phyloP scores from a whole-genome alignment of 23 tunicate genomes.

The Trididemnum nubilum region DNA sequence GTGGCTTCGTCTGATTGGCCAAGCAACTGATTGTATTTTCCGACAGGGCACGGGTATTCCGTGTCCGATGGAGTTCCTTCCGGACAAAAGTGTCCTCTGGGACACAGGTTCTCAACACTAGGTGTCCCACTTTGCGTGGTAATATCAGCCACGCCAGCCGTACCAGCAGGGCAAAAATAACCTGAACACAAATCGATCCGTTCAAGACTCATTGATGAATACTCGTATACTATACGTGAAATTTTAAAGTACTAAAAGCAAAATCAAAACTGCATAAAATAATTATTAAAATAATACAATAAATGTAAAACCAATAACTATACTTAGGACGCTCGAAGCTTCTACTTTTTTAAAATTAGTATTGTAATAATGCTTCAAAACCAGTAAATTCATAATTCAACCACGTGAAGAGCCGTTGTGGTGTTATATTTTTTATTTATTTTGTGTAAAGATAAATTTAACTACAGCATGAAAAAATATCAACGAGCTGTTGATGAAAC shows the following conservation, averaged over 20 bases:
- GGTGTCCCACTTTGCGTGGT: slow-evolving; percentile 31
- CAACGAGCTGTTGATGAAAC: too few species aligned
- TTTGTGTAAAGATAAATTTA: too few species aligned
- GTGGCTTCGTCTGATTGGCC: slow-evolving; percentile 36
- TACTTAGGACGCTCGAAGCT: too few species aligned
- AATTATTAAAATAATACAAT: too few species aligned
- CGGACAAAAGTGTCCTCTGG: slow-evolving; percentile 74
- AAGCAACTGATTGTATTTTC: slow-evolving; percentile 61
- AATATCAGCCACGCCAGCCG: slow-evolving; percentile 38
- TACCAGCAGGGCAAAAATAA: slow-evolving; percentile 74
- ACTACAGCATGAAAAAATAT: too few species aligned
- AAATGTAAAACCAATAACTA: too few species aligned
- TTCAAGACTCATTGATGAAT: neutral
- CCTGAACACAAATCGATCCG: slow-evolving; percentile 48
- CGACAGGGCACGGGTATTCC: slow-evolving; percentile 73
- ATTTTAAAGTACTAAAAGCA: neutral
- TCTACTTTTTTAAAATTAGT: too few species aligned
- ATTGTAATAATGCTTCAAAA: too few species aligned
- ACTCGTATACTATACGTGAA: neutral
- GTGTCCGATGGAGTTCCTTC: slow-evolving; percentile 26
- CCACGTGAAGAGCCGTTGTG: too few species aligned
- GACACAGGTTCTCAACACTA: slow-evolving; percentile 63
- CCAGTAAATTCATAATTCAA: too few species aligned
- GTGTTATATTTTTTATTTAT: too few species aligned
- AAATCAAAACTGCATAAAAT: too few species aligned